phyloP scores from a whole-genome alignment of 2,113 vertebrate genomes.

The Psittacara wagleri region DNA sequence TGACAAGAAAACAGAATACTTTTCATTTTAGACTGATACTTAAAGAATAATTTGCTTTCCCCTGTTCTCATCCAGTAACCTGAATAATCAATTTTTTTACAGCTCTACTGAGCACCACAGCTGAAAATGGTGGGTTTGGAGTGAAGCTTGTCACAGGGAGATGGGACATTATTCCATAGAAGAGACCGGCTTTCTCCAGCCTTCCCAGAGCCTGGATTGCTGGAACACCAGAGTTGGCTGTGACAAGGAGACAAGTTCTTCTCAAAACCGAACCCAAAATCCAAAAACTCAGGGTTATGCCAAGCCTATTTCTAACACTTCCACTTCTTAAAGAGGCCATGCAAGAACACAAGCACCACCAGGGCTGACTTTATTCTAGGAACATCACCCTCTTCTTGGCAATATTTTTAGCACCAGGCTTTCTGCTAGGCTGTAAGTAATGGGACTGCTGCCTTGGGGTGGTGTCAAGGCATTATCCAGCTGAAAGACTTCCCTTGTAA shows the following conservation, averaged over 20 bases:
- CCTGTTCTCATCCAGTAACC: conserved; percentile 6
- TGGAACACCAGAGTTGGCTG: background rate
- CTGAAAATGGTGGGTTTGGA: background rate
- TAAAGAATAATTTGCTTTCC: conserved; percentile 19
- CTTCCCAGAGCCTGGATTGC: background rate
- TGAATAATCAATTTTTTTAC: conserved; percentile 39
- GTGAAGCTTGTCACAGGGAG: background rate
- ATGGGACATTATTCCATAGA: background rate
- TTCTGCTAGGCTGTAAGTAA: background rate
- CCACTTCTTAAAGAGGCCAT: background rate
- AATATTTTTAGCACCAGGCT: background rate
- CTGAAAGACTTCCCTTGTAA: background rate
- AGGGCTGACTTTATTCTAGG: background rate
- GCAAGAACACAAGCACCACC: background rate
- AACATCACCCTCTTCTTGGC: background rate
- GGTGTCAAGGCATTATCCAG: background rate
- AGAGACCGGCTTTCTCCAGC: background rate
- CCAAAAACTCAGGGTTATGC: background rate
- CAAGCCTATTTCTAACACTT: background rate
- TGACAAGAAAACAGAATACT: conserved; percentile 39
- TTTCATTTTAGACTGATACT: conserved; percentile 21
- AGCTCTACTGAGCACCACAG: background rate
- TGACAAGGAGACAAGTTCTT: background rate
- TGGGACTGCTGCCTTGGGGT: background rate
- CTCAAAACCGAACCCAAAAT: background rate